Evolutionary conservation across 2,888 invertebrate species (phyloP), one percentile per base, ranked within the genome.

Genomic region (Cosmorhoe ocellata): DNA sequence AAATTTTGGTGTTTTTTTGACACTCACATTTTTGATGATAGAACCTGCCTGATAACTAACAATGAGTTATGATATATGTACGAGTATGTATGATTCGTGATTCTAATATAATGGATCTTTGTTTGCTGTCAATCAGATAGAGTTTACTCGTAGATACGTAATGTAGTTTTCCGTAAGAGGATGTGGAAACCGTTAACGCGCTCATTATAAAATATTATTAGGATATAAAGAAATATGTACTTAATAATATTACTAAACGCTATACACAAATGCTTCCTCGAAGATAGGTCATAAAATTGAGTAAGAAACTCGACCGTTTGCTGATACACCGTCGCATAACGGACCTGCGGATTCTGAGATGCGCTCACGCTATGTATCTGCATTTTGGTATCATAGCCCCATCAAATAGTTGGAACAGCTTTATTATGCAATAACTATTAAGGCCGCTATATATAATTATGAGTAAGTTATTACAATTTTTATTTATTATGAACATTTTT

Each of bases 361-460:
- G 61, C 63, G 61, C 56, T 61, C 49, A 51, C 49, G 24, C 24
- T 24, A 24, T 24, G 6, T 39, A 69, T 70, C 64, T 68, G 59
- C 66, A 70, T 66, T 69, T 67, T 53, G 58, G 58, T 63, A 62
- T 59, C 59, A 59, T 59, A 64, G 60, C 61, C 55, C 63, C 47
- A 63, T 60, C 63, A 67, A 63, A 61, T 44, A 45, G 12, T 22
- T 38, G 18, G 9, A 46, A 38, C 18, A 34, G 27, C 30, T 40
- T 34, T 38, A 31, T 43, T 27, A 34, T 26, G 45, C 8, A 18
- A 40, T 12, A 31, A 31, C 11, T 24, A 24, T 24, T 24, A 24
- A 24, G 5, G 6, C n/a, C n/a, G n/a, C n/a, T n/a, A n/a, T n/a
- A n/a, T n/a, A n/a, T n/a, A n/a, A n/a, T n/a, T n/a, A n/a, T n/a